Evolutionary conservation across 2,113 vertebrate genomes (phyloP).

Genomic region (Strigops habroptila): DNA sequence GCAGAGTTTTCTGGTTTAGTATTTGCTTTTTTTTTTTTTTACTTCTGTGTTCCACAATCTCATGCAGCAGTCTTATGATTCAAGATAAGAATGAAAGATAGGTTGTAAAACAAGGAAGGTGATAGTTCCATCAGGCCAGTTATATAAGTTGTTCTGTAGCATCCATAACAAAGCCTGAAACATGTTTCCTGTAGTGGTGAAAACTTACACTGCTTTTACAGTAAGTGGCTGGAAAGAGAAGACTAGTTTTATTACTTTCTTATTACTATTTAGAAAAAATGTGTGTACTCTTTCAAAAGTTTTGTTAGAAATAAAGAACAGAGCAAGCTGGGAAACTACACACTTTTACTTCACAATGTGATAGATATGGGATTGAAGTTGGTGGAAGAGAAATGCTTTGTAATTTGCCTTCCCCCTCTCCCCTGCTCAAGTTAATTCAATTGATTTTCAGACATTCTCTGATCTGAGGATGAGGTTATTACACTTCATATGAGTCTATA

Average conservation of each 20-base stretch:
- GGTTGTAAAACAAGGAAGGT: background rate
- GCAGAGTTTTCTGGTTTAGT: background rate
- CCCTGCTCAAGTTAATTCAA: background rate
- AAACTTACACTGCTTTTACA: background rate
- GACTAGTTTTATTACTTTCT: background rate
- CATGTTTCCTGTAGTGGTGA: background rate
- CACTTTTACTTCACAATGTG: background rate
- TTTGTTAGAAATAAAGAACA: background rate
- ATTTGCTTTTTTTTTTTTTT: background rate
- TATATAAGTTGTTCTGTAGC: background rate
- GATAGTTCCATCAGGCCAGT: background rate
- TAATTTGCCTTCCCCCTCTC: background rate
- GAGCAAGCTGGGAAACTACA: background rate
- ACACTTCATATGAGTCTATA: background rate
- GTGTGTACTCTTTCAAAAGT: background rate
- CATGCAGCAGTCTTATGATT: background rate
- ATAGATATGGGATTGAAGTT: background rate
- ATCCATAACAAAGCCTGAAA: background rate
- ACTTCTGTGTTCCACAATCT: background rate
- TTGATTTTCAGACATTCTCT: background rate
- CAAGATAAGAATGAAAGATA: background rate
- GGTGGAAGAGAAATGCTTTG: background rate
- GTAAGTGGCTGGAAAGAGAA: background rate
- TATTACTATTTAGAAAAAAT: background rate
- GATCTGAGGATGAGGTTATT: background rate